A percentile compares a stretch with the other conserved stretches of the same genome.
Conservation (phyloP, 2,888 invertebrate genomes). For the Acronicta psi region DNA sequence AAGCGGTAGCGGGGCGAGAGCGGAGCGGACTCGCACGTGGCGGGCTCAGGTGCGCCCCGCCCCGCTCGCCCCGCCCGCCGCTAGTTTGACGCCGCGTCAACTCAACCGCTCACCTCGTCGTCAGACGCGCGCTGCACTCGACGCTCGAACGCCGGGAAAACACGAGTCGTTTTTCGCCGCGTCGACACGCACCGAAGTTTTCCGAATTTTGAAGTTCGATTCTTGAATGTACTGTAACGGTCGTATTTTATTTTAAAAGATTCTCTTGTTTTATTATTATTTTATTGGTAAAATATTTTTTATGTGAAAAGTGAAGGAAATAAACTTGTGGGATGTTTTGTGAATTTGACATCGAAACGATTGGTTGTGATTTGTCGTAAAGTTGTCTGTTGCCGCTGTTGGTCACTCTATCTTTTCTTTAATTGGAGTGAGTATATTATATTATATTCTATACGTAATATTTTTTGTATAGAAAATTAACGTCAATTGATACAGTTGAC, state of each 20-base stretch:
- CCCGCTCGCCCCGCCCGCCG: conserved; percentile 76
- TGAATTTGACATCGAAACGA: conserved; percentile 68
- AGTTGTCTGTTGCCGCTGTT: conserved; percentile 66
- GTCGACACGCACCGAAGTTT: conserved; percentile 78
- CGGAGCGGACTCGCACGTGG: conserved; percentile 74
- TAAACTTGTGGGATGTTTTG: conserved; percentile 84
- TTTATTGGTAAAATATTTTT: conserved; percentile 54
- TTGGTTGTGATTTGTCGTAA: conserved; percentile 70
- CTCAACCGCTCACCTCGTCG: conserved; percentile 80
- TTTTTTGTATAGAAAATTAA: conserved; percentile 66
- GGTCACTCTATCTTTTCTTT: conserved; percentile 61
- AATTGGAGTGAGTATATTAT: conserved; percentile 78
- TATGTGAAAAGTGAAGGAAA: conserved; percentile 56
- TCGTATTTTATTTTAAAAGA: conserved; percentile 61
- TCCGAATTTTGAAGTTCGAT: conserved; percentile 72
- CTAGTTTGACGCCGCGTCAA: conserved; percentile 74
- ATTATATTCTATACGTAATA: conserved; percentile 30
- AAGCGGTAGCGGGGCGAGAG: conserved; percentile 69
- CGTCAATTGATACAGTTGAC: conserved; percentile 67
- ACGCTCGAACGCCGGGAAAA: conserved; percentile 88
- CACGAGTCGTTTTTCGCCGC: conserved; percentile 86
- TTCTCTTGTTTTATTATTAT: conserved; percentile 52
- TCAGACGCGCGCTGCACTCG: conserved; percentile 86
- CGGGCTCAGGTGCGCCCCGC: conserved; percentile 86
- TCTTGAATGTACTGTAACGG: conserved; percentile 59